Conservation (phyloP, 1,140 invertebrate genomes). For the Drosophila setifemur region DNA sequence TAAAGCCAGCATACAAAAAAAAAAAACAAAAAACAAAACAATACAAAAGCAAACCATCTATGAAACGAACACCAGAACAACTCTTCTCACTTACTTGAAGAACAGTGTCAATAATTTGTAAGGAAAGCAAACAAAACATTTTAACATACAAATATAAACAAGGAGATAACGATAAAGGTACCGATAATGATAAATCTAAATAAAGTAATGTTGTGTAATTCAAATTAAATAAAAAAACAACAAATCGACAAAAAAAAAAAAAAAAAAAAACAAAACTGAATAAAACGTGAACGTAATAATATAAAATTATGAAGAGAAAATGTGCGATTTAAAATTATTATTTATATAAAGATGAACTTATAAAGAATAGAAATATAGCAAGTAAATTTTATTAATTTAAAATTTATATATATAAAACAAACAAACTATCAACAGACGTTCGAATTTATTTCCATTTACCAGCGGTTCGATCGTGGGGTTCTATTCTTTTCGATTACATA, state of each 20-base stretch:
- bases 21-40: too few species aligned
- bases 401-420: conserved; percentile 76
- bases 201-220: conserved; percentile 78
- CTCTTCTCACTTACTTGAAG: conserved; percentile 59
- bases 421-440: conserved; percentile 39
- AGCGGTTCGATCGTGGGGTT: too few species aligned
- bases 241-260: conserved; percentile 38
- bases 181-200: conserved; percentile 64
- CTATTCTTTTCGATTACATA: background rate
- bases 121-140: conserved; percentile 58
- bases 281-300: conserved; percentile 45
- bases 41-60: conserved; percentile 29
- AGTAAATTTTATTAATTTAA: conserved; percentile 80
- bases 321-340: conserved; percentile 78
- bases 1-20: conserved; percentile 46
- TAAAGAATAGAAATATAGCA: conserved; percentile 76
- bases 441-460: conserved; percentile 46
- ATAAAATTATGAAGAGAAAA: conserved; percentile 53
- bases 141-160: conserved; percentile 61
- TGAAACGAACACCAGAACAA: conserved; percentile 24
- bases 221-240: conserved; percentile 67
- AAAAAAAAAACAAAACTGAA: conserved; percentile 39
- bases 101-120: conserved; percentile 76
- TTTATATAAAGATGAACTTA: conserved; percentile 77
- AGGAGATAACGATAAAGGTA: conserved; percentile 43